Evolutionary conservation across 2,888 invertebrate species (phyloP).

Genomic region (Acanthococcus lagerstroemiae): DNA sequence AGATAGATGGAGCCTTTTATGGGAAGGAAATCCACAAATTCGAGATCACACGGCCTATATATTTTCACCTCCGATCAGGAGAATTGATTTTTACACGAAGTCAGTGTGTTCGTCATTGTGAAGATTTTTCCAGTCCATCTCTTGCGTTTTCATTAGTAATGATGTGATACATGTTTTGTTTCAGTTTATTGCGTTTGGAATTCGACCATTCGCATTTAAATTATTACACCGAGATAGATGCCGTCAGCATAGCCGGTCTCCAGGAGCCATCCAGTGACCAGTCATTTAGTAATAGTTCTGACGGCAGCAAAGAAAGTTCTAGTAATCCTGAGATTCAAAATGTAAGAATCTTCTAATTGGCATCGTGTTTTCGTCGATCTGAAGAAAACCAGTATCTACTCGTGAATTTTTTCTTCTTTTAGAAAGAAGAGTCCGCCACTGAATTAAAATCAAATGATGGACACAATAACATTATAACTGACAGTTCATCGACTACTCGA

Average conservation of each 20-base stretch:
- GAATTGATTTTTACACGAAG: slow-evolving; percentile 50
- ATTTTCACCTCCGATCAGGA: slow-evolving; percentile 62
- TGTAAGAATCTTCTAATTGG: not conserved
- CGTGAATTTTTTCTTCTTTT: too few species aligned
- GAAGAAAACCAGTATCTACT: not conserved
- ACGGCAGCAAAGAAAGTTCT: too few species aligned
- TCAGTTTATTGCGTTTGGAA: slow-evolving; percentile 68
- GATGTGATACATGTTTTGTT: slow-evolving; percentile 36
- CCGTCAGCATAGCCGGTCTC: slow-evolving; percentile 65
- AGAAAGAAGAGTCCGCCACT: too few species aligned
- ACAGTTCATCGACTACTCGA: too few species aligned
- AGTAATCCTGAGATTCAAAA: too few species aligned
- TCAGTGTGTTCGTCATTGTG: slow-evolving; percentile 40
- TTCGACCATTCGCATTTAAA: slow-evolving; percentile 70
- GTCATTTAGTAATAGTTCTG: too few species aligned
- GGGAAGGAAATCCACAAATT: slow-evolving; percentile 60
- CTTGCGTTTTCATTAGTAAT: not conserved
- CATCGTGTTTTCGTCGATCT: not conserved
- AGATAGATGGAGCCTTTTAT: slow-evolving; percentile 59
- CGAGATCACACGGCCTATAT: slow-evolving; percentile 56
- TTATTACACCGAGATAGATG: slow-evolving; percentile 83
- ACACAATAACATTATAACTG: too few species aligned
- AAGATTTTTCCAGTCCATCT: not conserved
- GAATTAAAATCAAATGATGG: too few species aligned
- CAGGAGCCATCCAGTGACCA: not conserved